These are phyloP conservation scores for Strigamia transsilvanica DNA, from an alignment of 2,888 invertebrate species.

Conservation along the genomic window DNA sequence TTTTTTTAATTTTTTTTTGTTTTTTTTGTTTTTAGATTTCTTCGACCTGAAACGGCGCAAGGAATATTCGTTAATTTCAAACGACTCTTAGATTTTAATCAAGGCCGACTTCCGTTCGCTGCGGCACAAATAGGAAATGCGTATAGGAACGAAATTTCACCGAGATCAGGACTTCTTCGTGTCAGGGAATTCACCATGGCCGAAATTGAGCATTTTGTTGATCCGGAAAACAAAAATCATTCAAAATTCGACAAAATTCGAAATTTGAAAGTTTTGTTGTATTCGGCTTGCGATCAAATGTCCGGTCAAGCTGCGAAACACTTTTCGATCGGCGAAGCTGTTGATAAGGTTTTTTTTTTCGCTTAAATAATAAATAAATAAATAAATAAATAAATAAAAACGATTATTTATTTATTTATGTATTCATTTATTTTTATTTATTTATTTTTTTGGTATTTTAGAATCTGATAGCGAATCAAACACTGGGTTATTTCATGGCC, in stretches of 20 bases:
- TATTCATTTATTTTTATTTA: constrained; percentile 54
- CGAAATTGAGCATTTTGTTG: constrained; percentile 99
- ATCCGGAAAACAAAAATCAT: constrained; percentile 85
- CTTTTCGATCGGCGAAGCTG: constrained; percentile 86
- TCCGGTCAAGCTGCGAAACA: constrained; percentile 87
- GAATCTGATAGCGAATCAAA: constrained; percentile 93
- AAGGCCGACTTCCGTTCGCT: constrained; percentile 94
- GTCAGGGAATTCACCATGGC: constrained; percentile 99
- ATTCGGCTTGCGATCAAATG: constrained; percentile 97
- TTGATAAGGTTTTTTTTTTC: constrained; percentile 75
- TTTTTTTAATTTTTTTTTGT: not conserved
- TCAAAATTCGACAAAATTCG: constrained; percentile 85
- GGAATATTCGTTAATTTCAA: constrained; percentile 99
- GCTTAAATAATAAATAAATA: too few relatives aligned
- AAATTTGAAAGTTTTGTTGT: constrained; percentile 80
- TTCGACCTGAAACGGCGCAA: constrained; percentile 98
- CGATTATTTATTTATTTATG: not conserved
- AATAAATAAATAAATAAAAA: not conserved
- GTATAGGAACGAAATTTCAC: constrained; percentile 99
- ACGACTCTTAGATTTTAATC: constrained; percentile 94
- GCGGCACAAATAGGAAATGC: constrained; percentile 99
- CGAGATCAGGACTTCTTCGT: constrained; percentile 91
- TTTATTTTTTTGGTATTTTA: constrained; percentile 61
- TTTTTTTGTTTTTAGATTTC: constrained; percentile 69
- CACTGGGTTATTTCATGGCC: constrained; percentile 97